Percentiles rank a stretch among this genome's conserved stretches.
These are phyloP conservation scores for Trachelus iudaicus DNA, from an alignment of 2,888 invertebrate genomes.

Conservation along the genomic window DNA sequence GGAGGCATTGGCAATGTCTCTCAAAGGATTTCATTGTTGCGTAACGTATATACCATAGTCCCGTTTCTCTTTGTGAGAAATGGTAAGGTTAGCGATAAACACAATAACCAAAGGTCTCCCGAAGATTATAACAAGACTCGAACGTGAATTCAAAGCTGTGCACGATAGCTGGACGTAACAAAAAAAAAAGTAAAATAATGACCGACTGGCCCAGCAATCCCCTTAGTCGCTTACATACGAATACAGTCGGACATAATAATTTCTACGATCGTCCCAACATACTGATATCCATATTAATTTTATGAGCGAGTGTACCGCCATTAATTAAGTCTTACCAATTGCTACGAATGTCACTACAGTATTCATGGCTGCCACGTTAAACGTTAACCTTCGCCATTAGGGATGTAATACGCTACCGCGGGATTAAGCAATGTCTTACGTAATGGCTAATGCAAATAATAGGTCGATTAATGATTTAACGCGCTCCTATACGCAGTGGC, in stretches of 20 bases:
- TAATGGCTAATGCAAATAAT: not conserved
- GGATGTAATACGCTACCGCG: too few species aligned
- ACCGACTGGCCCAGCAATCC: too few species aligned
- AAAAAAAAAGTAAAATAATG: not conserved
- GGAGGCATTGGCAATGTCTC: not conserved
- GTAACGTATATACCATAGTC: not conserved
- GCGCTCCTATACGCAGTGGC: not conserved
- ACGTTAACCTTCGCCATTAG: too few species aligned
- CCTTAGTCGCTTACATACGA: accelerated
- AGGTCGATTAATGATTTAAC: not conserved
- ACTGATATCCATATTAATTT: not conserved
- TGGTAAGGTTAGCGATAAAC: not conserved
- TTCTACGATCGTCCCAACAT: not conserved
- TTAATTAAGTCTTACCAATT: not conserved
- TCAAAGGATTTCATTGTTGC: not conserved
- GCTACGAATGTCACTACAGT: not conserved
- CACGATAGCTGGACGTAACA: not conserved
- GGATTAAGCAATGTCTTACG: not conserved
- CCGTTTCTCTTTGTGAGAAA: not conserved
- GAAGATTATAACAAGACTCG: not conserved
- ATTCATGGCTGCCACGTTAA: not conserved
- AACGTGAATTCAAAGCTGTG: not conserved
- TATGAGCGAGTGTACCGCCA: not conserved
- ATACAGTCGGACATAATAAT: not conserved
- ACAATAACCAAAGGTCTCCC: not conserved